Evolutionary conservation across 1,140 invertebrate species (phyloP), one percentile per base, ranked within the genome.

Genomic region (Danaus plexippus): DNA sequence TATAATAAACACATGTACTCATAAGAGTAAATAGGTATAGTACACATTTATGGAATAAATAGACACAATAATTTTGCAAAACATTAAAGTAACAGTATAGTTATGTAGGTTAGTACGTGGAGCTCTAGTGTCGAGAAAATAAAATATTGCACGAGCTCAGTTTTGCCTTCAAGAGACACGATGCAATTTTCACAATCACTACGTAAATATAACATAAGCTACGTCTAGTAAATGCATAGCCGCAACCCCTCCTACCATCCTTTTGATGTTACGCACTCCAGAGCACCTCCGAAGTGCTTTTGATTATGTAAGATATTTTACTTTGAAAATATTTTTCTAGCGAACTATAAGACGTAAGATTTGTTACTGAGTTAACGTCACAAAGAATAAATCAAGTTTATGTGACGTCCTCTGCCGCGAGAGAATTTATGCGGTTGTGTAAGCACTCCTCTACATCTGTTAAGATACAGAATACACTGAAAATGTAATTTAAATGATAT

Each of bases 341-440:
- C 65, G 60, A 72, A 66, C 61, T 71, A 73, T 69, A 70, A 75
- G 74, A 73, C 64, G 57, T 72, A 71, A 69, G 72, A 75, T 75
- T 79, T 74, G 73, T 76, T 72, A 74, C 73, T 63, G 69, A 77
- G 73, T 74, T 78, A 78, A 73, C 73, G 75, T 82, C 74, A 77
- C 71, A 69, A 71, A 66, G 73, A 77, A 85, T 85, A 85, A 85
- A 85, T 85, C 82, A 85, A 75, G 73, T 85, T 85, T 84, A 85
- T 85, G 79, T 79, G 80, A 78, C 82, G 64, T 73, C 54, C 67
- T 73, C 75, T 80, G 75, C 69, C 73, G 71, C 71, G 68, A 63
- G 63, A 60, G 74, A 74, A 83, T 85, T 80, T 85, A 85, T 82
- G 74, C 72, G 66, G 66, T 62, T 70, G 63, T 73, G 72, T 72